These are phyloP conservation scores for Nesidiocoris tenuis DNA, from an alignment of 2,888 invertebrate species.

Conservation along the genomic window DNA sequence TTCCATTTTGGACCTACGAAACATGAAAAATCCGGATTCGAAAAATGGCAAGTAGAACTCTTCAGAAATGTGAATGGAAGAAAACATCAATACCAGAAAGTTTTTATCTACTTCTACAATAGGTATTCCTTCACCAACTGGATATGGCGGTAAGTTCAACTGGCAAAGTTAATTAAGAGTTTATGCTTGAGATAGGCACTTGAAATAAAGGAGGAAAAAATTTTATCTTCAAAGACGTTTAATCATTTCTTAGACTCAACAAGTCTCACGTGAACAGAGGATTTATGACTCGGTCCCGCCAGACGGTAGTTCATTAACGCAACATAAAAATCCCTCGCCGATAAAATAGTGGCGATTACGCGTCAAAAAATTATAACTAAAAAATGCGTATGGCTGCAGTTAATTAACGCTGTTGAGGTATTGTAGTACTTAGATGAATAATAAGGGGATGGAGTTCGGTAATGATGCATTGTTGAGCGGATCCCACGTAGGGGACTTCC, in stretches of 20 bases:
- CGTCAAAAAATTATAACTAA: not conserved
- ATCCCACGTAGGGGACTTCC: constrained; percentile 26
- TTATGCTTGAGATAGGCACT: no score
- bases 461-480: constrained; percentile 28
- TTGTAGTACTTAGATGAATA: not conserved
- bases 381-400: not conserved
- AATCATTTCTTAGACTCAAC: not conserved
- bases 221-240: not conserved
- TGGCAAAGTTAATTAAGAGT: no score
- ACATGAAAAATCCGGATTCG: no score
- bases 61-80: no score
- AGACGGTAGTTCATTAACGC: not conserved
- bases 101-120: no score
- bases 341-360: not conserved
- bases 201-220: no score
- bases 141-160: no score
- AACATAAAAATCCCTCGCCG: not conserved
- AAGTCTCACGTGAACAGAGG: not conserved
- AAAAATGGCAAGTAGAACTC: no score
- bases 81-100: no score
- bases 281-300: not conserved
- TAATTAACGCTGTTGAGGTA: not conserved
- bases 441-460: constrained; percentile 1
- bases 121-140: no score
- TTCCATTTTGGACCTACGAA: no score